Evolutionary conservation across 2,888 invertebrate genomes (phyloP), one percentile per base, ranked within the genome.

Genomic region (Drosophila fulvimacula): DNA sequence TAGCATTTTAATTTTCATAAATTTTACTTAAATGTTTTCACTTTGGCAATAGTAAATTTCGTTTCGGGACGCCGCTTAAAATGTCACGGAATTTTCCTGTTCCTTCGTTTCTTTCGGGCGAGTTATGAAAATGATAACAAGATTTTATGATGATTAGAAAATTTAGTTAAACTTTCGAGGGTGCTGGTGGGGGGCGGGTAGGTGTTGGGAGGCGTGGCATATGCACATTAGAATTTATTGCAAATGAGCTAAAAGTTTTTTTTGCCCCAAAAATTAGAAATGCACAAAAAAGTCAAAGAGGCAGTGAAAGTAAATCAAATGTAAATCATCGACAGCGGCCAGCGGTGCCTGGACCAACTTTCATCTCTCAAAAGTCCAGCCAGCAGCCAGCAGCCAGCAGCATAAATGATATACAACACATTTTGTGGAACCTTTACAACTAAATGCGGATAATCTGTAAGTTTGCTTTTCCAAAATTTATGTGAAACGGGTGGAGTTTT

Each of bases 1-100:
- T 80, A 46, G 69, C 65, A 86, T 90, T 91, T 91, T 91, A 91
- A 91, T 91, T 91, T 91, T 90, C 91, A 91, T 91, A 91, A 91
- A 91, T 91, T 91, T 88, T 79, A 86, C 87, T 91, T 90, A 90
- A 90, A 84, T 88, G 79, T 75, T 79, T 71, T 73, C 49, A 38
- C 42, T 69, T 61, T 53, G 51, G 34, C 52, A 69, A 68, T 73
- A 79, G 71, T 81, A 86, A 73, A 86, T 81, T 77, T 66, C 49
- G 32, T 69, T 38, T 55, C 44, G 36, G 13, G 9, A 39, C 42
- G 44, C 53, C 68, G 85, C 84, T 87, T 87, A 87, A 84, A 81
- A 85, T 89, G 79, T 88, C 89, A 7, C 13, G 13, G 72, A 81
- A 64, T 73, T 88, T 49, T 49, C 5, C 11, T 27, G 1, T 68